Conservation (phyloP, 2,797 vertebrate species). For the Alauda arvensis region DNA sequence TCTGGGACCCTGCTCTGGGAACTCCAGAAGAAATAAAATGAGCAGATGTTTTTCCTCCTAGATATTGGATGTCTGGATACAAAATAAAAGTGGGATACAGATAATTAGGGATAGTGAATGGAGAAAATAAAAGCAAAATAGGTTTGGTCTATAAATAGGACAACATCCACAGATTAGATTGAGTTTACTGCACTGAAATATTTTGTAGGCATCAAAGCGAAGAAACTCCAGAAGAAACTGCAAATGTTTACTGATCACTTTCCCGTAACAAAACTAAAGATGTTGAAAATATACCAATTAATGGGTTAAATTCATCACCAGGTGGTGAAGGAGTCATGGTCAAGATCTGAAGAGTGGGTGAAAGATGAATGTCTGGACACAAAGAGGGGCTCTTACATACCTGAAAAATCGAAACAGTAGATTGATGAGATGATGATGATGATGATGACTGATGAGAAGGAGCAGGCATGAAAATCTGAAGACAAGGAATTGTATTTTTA, state of each 20-base stretch:
- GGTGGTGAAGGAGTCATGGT: background rate
- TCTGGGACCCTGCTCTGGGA: background rate
- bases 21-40: background rate
- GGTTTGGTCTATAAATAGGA: background rate
- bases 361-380: background rate
- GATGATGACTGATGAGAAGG: background rate
- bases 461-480: background rate
- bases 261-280: background rate
- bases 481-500: background rate
- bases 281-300: background rate
- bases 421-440: too few relatives aligned
- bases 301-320: background rate
- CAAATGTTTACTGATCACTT: background rate
- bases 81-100: background rate
- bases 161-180: background rate
- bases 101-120: background rate
- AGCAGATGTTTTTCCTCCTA: background rate
- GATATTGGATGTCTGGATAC: background rate
- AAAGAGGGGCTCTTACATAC: background rate
- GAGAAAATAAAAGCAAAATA: background rate
- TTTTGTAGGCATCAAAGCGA: background rate
- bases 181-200: background rate
- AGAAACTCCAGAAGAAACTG: background rate
- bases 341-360: background rate
- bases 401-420: background rate